Evolutionary conservation across 2,888 invertebrate genomes (phyloP), one percentile per base, ranked within the genome.

Genomic region (Macrophya annulata): DNA sequence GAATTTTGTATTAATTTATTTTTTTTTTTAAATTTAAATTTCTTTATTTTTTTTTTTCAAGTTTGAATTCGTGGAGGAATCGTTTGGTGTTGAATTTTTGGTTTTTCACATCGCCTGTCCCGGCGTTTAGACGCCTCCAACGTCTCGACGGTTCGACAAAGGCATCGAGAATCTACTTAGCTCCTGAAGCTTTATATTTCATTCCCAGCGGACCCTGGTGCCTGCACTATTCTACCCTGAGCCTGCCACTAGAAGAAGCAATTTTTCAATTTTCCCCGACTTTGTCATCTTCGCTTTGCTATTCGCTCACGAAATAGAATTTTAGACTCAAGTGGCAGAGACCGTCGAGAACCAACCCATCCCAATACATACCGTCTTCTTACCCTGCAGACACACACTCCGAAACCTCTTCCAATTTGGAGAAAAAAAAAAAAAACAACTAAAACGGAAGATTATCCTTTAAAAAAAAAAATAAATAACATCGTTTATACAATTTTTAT

Each of bases 271-370:
- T 93, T 93, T 91, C 90, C 90, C 89, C 88, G 92, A 93, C 93
- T 93, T 93, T 93, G 92, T 93, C 93, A 93, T 93, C 92, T 92
- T 92, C 93, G 92, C 93, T 92, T 92, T 91, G 91, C 92, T 91
- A 91, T 92, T 92, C 90, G 90, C 87, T 87, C 88, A 86, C 89
- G 91, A 92, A 93, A 93, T 93, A 92, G 92, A 93, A 93, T 93
- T 93, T 93, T 89, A 88, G 88, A 87, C 87, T 88, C 88, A 88
- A 90, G 89, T 89, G 89, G 88, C 89, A 86, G 87, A 85, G 31
- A 87, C 68, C 68, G 74, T 48, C 76, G 83, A 87, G 84, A 85
- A 86, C 84, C 43, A 45, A 21, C 62, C 62, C 76, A 86, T 55
- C 76, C 21, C 59, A 77, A 62, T 40, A 59, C 17, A 17, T 21